phyloP scores from a whole-genome alignment of 2,113 vertebrate species.

The Pteruthius melanotis region DNA sequence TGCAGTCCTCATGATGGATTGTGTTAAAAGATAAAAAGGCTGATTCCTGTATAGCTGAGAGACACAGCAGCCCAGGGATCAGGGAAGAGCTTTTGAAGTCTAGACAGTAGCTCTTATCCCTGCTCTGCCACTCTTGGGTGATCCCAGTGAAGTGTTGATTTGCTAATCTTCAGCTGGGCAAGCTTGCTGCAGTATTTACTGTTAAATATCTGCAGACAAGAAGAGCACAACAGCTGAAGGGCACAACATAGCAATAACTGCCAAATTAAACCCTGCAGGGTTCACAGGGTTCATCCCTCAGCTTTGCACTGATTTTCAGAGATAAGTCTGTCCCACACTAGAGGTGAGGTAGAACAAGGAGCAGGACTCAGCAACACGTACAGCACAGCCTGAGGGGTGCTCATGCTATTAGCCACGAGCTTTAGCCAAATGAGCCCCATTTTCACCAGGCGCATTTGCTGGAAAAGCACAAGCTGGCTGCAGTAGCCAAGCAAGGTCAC shows the following conservation, averaged over 20 bases:
- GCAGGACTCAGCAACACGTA: background rate
- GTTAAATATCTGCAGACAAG: background rate
- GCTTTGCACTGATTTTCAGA: background rate
- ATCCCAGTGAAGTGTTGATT: background rate
- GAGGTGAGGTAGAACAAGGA: background rate
- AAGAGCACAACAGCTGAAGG: background rate
- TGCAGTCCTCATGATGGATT: background rate
- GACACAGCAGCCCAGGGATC: background rate
- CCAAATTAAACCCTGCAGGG: background rate
- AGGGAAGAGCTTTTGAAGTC: slow-evolving; percentile 9
- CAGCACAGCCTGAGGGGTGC: background rate
- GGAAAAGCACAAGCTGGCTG: background rate
- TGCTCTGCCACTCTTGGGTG: background rate
- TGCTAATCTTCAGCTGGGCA: background rate
- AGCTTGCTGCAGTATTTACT: background rate
- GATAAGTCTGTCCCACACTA: background rate
- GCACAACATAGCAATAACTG: background rate
- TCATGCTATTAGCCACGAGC: background rate
- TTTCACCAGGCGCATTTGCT: background rate
- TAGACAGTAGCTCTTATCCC: background rate
- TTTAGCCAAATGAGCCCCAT: background rate
- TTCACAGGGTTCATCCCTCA: background rate
- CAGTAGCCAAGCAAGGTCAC: background rate
- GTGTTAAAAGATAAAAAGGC: background rate
- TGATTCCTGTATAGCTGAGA: background rate